A percentile compares a stretch with the other conserved stretches of the same genome.
Evolutionary conservation across 2,888 invertebrate species (phyloP).

Genomic region (Napeogenes inachia): DNA sequence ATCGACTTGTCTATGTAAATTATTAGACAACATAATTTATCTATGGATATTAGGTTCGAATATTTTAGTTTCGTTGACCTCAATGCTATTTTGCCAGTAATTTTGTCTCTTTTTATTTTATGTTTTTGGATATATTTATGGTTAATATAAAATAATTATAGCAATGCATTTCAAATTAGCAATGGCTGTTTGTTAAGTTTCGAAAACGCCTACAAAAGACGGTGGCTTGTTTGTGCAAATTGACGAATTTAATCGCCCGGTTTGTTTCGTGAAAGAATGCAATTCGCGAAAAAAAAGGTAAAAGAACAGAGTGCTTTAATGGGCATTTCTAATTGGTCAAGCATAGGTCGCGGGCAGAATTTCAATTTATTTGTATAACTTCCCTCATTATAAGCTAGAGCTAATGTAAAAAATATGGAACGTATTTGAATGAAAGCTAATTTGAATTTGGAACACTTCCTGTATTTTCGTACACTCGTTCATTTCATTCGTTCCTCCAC

Average conservation of each 20-base stretch:
- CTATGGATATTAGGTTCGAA: neutral
- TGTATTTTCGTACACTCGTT: slow-evolving; percentile 1
- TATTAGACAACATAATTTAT: neutral
- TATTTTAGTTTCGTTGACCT: no score
- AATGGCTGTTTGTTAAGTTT: no score
- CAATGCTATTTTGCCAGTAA: no score
- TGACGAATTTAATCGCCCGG: slow-evolving; percentile 61
- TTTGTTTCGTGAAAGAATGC: slow-evolving; percentile 70
- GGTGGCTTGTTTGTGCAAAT: slow-evolving; percentile 48
- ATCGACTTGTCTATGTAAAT: slow-evolving; percentile 2
- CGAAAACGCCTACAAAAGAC: slow-evolving; percentile 13
- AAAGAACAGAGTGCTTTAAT: slow-evolving; percentile 55
- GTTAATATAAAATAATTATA: no score
- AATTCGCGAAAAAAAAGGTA: slow-evolving; percentile 49
- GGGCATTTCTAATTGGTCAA: slow-evolving; percentile 71
- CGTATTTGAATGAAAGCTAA: neutral
- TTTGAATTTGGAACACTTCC: neutral
- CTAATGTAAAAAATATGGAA: neutral
- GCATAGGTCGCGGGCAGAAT: slow-evolving; percentile 30
- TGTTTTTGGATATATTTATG: no score
- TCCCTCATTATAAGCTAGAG: no score
- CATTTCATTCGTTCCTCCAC: slow-evolving; percentile 14
- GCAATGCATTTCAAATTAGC: no score
- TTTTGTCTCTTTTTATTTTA: no score
- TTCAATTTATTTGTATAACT: slow-evolving; percentile 11